phyloP scores from a whole-genome alignment of 2,797 vertebrate genomes.

The Neosilurus mollespiculum region DNA sequence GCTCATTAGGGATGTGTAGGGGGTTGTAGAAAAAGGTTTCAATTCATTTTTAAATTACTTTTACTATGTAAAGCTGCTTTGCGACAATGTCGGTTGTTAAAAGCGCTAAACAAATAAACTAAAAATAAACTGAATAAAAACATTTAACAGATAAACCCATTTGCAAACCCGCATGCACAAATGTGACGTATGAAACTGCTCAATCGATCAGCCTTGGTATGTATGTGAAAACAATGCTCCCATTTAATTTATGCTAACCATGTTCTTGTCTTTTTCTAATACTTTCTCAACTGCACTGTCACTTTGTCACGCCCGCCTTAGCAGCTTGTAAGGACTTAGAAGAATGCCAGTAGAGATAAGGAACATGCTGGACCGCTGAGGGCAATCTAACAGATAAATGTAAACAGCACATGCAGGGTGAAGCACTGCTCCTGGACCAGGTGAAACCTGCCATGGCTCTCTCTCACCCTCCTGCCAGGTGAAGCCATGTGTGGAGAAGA shows the following conservation, averaged over 20 bases:
- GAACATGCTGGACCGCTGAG: constrained; percentile 51
- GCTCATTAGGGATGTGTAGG: no score
- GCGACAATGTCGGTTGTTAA: no score
- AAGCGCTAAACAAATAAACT: no score
- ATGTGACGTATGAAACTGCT: constrained; percentile 1
- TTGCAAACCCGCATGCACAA: constrained; percentile 17
- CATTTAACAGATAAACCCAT: constrained; percentile 3
- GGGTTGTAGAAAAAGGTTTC: no score
- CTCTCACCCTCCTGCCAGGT: constrained; percentile 57
- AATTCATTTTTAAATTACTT: no score
- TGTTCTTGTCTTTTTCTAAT: neutral
- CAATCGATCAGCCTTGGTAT: neutral
- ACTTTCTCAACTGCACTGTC: constrained; percentile 33
- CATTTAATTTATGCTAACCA: neutral
- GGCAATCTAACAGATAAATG: constrained; percentile 58
- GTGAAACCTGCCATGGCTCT: constrained; percentile 53
- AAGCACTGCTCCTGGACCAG: constrained; percentile 39
- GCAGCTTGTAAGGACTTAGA: constrained; percentile 54
- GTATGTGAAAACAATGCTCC: neutral
- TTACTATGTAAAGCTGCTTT: no score
- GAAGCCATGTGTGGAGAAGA: constrained; percentile 63
- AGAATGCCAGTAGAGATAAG: constrained; percentile 54
- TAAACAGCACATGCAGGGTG: constrained; percentile 52
- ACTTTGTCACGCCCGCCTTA: constrained; percentile 49
- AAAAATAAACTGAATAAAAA: neutral